Conservation (phyloP, 2,113 vertebrate genomes). For the Chitala chitala region DNA sequence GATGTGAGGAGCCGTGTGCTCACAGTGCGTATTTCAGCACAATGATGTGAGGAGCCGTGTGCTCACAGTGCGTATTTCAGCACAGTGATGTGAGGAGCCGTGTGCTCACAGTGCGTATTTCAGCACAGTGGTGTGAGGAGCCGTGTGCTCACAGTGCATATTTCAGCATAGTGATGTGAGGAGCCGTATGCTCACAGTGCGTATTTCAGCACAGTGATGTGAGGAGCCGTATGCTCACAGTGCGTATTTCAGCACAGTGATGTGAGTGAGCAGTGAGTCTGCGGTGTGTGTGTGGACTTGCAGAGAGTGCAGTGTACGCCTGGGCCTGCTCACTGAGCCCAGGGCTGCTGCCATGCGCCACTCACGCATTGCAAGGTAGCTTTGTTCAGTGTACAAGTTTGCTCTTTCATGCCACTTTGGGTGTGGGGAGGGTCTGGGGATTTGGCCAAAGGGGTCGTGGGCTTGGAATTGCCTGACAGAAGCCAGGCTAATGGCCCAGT, state of each 20-base stretch:
- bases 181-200: not conserved
- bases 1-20: no score
- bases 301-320: not conserved
- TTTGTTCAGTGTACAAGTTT: conserved; percentile 29
- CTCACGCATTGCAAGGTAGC: not conserved
- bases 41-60: no score
- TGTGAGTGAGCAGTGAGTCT: not conserved
- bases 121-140: no score
- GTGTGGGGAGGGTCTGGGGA: not conserved
- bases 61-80: no score
- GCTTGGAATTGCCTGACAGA: conserved; percentile 12
- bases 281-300: no score
- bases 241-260: no score
- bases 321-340: not conserved
- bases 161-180: not conserved
- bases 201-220: no score
- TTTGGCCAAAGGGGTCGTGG: not conserved
- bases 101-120: no score
- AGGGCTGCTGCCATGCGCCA: not conserved
- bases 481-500: not conserved
- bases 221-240: no score
- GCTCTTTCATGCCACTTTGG: conserved; percentile 18
- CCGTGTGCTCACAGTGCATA: no score
- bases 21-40: no score
- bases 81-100: no score